Evolutionary conservation across 2,113 vertebrate genomes (phyloP), one percentile per base, ranked within the genome.

Genomic region (Aphelocoma coerulescens): DNA sequence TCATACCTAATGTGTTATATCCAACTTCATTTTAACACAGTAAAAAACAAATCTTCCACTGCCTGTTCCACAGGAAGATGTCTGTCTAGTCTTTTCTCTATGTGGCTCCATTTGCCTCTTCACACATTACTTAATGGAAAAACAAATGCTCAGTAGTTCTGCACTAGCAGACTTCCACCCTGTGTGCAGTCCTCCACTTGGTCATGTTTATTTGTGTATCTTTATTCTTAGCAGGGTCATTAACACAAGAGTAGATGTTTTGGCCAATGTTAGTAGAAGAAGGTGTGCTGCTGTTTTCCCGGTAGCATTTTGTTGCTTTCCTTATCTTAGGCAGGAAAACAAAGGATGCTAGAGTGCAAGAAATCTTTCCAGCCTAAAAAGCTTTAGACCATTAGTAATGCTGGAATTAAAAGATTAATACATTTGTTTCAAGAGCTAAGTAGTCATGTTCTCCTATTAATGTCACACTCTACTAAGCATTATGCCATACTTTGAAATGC

Each of bases 401-500:
- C 23, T 78, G 69, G 80, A 92, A 95, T 93, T 86, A 92, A 94
- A 88, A 88, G 86, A 92, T 89, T 87, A 91, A 85, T 94, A 44
- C 58, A 76, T 41, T 95, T 82, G 49, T 88, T 89, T 85, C 18
- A 49, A 95, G 81, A 66, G 28, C n/a, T 89, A 92, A 94, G 76
- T 49, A 89, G 78, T 76, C 37, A 35, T 80, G 46, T 94, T 96
- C 72, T 63, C 57, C 57, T 77, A 82, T 79, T 89, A 85, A 79
- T 84, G 52, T 94, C 69, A 91, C 54, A 87, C 44, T 54, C 54
- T 65, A 61, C 41, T 94, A 54, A 94, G 26, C 93, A 85, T 85
- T 91, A 69, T 73, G 26, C 49, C 23, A 22, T 68, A 76, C 32
- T 93, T 88, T 54, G 39, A 74, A 74, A 81, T 81, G 86, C 86